phyloP scores from a whole-genome alignment of 2,888 invertebrate species.

The Synergus umbraculus region DNA sequence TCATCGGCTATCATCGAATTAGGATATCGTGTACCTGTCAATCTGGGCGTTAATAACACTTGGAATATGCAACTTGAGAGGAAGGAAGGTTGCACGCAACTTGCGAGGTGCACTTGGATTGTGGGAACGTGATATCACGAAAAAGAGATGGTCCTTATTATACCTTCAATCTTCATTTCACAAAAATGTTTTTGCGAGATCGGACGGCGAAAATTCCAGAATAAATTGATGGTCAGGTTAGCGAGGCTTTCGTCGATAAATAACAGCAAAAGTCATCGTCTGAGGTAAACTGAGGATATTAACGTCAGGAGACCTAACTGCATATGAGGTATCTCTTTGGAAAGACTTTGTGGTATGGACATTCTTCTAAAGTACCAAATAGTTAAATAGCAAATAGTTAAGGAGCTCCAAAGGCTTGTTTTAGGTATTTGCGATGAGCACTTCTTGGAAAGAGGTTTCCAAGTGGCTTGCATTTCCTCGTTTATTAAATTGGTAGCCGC shows the following conservation, averaged over 20 bases:
- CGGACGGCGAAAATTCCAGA: background rate
- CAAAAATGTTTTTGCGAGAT: background rate
- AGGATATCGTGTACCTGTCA: slow-evolving; percentile 58
- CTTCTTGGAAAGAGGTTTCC: background rate
- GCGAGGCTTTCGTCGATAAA: background rate
- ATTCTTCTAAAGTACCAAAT: background rate
- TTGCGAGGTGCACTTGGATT: slow-evolving; percentile 5
- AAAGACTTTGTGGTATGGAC: background rate
- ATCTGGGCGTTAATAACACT: slow-evolving; percentile 59
- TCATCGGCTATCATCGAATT: slow-evolving; percentile 59
- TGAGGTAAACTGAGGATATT: slow-evolving; percentile 13
- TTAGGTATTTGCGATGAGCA: slow-evolving; percentile 6
- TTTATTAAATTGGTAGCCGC: slow-evolving; percentile 29
- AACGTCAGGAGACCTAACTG: slow-evolving; percentile 1
- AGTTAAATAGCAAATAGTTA: background rate
- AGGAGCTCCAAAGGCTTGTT: background rate
- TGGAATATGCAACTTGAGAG: background rate
- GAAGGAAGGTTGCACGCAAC: slow-evolving; percentile 27
- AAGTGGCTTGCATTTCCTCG: slow-evolving; percentile 13
- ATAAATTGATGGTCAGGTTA: background rate
- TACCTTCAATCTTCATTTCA: background rate
- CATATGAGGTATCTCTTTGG: background rate
- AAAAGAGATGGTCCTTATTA: slow-evolving; percentile 40
- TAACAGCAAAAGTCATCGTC: background rate
- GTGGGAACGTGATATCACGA: slow-evolving; percentile 38